Conservation (phyloP, 2,113 vertebrate species). For the Meles meles region DNA sequence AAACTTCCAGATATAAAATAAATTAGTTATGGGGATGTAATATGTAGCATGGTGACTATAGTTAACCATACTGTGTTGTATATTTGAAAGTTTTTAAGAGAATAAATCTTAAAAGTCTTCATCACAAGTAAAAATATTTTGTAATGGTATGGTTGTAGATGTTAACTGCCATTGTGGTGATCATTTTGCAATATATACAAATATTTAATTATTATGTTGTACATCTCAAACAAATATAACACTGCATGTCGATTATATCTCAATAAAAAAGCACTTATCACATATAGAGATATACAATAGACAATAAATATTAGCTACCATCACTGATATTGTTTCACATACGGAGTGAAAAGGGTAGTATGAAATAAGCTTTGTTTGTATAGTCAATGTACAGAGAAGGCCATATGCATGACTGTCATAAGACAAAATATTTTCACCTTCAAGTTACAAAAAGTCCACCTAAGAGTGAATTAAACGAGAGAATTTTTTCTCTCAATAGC, state of each 20-base stretch:
- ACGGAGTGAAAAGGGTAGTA: neutral
- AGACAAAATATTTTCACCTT: conserved; percentile 4
- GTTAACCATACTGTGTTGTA: neutral
- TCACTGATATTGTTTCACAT: neutral
- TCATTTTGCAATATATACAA: neutral
- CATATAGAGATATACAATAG: neutral
- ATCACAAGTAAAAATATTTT: neutral
- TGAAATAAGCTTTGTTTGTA: neutral
- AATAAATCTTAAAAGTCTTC: neutral
- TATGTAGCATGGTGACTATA: neutral
- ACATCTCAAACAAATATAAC: neutral
- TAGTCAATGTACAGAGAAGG: neutral
- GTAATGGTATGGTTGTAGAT: neutral
- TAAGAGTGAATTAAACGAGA: neutral
- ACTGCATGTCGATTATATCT: neutral
- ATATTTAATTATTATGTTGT: neutral
- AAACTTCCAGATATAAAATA: neutral
- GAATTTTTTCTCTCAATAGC: neutral
- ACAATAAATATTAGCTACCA: neutral
- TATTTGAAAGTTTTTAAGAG: neutral
- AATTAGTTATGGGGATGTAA: neutral
- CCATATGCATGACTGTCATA: neutral
- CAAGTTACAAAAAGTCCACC: neutral
- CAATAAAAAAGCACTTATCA: neutral
- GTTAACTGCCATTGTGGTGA: neutral